Base-by-base conservation (phyloP, 2,888 invertebrate genomes). In the Noctua janthe region DNA sequence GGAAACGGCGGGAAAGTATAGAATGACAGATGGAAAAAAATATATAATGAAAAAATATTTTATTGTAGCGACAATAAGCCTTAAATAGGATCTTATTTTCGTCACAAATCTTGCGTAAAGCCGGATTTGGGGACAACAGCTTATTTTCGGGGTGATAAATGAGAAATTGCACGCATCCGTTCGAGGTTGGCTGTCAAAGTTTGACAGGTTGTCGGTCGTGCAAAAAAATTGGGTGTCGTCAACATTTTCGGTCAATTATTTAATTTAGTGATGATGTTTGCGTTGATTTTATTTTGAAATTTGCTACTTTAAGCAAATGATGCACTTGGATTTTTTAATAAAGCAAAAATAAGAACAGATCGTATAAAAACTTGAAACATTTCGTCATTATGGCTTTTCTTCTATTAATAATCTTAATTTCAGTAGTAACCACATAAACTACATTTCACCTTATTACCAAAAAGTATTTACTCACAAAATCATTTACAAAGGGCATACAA, bases 131-230 rank as follows among this genome's bases (percentile, higher is more conserved):
- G 85, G 51, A 76, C 89, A 89, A 92, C 90, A 90, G 89, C 90
- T 92, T 90, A 91, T 91, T 93, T 92, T 90, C 43, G 77, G 73
- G 62, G 78, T 81, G 86, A 85, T 83, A 89, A 91, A 90, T 91
- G 88, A 89, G 89, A 92, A 90, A 93, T 92, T 90, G 89, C 90
- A 89, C 83, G 90, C 92, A 90, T 93, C 93, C 93, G 92, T 83
- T 59, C 88, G 79, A 84, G 80, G 88, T 87, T 83, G 83, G 87
- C 88, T 89, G 92, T 91, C 91, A 91, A 81, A 88, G 74, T 88
- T 89, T 89, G 91, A 91, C 90, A 88, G 84, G 86, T 86, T 86
- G 87, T 81, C 81, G 87, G 85, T 76, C 71, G 79, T 85, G 88
- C 91, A 92, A 92, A 91, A 92, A 91, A 87, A 64, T 5, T 49